Conservation (phyloP, 2,797 vertebrate genomes). For the Eulemur mongoz region DNA sequence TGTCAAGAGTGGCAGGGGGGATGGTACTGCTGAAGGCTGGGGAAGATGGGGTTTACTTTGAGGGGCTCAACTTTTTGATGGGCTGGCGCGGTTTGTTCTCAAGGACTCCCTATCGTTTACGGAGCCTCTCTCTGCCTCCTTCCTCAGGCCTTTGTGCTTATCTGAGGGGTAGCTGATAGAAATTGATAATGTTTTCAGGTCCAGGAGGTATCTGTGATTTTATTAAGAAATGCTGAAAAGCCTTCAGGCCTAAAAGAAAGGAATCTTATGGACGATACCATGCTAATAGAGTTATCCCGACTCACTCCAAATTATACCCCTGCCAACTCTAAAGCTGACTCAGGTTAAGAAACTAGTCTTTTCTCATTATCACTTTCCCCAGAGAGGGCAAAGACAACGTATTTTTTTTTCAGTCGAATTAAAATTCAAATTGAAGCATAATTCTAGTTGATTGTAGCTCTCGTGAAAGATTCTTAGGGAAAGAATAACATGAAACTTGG, state of each 20-base stretch:
- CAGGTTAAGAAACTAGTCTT: background rate
- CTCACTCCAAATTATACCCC: background rate
- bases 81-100: background rate
- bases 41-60: background rate
- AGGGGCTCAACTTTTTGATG: background rate
- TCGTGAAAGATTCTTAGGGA: slow-evolving; percentile 17
- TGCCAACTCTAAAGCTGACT: background rate
- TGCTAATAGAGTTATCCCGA: background rate
- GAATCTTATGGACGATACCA: background rate
- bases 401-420: background rate
- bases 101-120: background rate
- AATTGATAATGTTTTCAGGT: background rate
- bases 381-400: background rate
- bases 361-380: background rate
- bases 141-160: background rate
- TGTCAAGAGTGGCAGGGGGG: background rate
- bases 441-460: background rate
- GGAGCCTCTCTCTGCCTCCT: background rate
- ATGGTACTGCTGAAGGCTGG: background rate
- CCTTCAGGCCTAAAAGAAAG: slow-evolving; percentile 1
- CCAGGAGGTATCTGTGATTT: background rate
- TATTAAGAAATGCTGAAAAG: slow-evolving; percentile 4
- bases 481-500: background rate
- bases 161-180: background rate
- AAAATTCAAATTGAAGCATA: background rate